These are phyloP conservation scores for Hypena proboscidalis DNA, from an alignment of 2,888 invertebrate species.

Conservation along the genomic window DNA sequence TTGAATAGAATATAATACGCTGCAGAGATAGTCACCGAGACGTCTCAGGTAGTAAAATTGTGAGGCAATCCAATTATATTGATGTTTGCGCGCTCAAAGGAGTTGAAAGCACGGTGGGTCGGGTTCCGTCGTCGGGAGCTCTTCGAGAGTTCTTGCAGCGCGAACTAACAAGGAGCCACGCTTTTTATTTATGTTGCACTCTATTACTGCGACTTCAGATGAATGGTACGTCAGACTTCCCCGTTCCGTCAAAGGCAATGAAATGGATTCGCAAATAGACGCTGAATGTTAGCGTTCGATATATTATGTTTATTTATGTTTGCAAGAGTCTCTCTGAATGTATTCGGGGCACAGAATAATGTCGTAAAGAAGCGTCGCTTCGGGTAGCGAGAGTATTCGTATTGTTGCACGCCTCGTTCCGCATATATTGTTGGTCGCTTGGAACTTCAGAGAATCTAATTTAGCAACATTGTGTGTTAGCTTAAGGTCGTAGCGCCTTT, in stretches of 20 bases:
- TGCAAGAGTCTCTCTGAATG: conserved; percentile 29
- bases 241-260: conserved; percentile 54
- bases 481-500: too few relatives aligned
- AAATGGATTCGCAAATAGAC: conserved; percentile 55
- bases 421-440: conserved; percentile 2
- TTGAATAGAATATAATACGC: too few relatives aligned
- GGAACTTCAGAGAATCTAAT: background rate
- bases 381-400: conserved; percentile 18
- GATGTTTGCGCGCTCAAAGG: conserved; percentile 70
- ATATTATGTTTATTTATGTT: conserved; percentile 37
- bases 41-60: conserved; percentile 55
- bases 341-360: conserved; percentile 29
- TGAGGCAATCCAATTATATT: conserved; percentile 77
- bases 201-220: conserved; percentile 47
- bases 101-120: conserved; percentile 51
- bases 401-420: conserved; percentile 10
- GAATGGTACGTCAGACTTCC: conserved; percentile 48
- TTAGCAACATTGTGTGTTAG: background rate
- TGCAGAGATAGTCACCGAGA: conserved; percentile 27
- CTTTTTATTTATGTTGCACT: conserved; percentile 60
- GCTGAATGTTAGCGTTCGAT: conserved; percentile 30
- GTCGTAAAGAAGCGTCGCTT: conserved; percentile 26
- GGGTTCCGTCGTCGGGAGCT: conserved; percentile 49
- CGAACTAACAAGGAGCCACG: conserved; percentile 43
- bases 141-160: conserved; percentile 50